Evolutionary conservation across 1,140 invertebrate species (phyloP), one percentile per base, ranked within the genome.

Genomic region (Bombus waltoni): DNA sequence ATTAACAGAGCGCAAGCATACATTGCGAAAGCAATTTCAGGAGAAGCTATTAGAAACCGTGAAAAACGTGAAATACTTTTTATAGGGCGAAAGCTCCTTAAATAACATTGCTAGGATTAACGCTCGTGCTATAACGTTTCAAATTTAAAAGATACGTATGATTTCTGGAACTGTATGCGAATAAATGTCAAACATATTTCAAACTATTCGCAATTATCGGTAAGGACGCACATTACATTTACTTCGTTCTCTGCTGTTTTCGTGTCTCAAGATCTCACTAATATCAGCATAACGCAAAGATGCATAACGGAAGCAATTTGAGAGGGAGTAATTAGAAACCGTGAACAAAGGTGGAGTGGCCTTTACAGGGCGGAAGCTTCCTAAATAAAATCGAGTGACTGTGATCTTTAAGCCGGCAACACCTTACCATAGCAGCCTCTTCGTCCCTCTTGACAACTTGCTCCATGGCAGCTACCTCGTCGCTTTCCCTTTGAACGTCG

Each of bases 401-500:
- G 59, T 53, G 68, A 73, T 71, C 66, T 38, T 53, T 25, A 47
- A 53, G 22, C 73, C 57, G 40, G 47, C 32, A 44, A 72, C 66
- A 35, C 18, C 93, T 97, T 96, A 94, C 96, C 96, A 92, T 96
- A 95, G 97, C 97, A 11, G 96, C 95, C 78, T 96, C 96, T 90
- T 97, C 97, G 86, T 97, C 97, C 8, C 95, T 96, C 80, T 97
- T 96, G 5, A 97, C 97, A 84, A 97, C 95, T 89, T 95, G 95
- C 86, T 96, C 96, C 15, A 97, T 97, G 90, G 97, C 97, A 75
- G 97, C 97, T 0, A 98, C 98, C 92, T 98, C 98, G 44, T 97
- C 96, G 42, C 97, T 98, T 94, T 99, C 98, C 84, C 96, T 97
- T 93, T 98, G 97, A 79, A 97, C 98, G 87, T 97, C 96, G 3